Percentiles rank a stretch among this genome's conserved stretches.
These are phyloP conservation scores for Nezara viridula DNA, from an alignment of 2,888 invertebrate genomes.

Conservation along the genomic window DNA sequence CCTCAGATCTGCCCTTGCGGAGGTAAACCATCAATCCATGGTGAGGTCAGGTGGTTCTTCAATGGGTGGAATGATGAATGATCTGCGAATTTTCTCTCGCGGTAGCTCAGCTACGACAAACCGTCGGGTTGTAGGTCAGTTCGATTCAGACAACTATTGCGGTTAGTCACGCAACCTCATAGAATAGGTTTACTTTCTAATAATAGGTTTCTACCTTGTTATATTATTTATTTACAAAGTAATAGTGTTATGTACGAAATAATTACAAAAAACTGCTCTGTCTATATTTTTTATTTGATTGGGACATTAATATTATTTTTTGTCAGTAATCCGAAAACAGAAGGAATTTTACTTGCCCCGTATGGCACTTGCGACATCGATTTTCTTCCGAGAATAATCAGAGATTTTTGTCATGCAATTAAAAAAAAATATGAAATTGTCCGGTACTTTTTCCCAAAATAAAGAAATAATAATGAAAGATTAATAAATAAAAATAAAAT, in stretches of 20 bases:
- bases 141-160: neutral
- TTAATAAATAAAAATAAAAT: no score
- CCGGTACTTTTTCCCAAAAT: no score
- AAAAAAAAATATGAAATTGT: no score
- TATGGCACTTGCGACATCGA: no score
- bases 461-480: no score
- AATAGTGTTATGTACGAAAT: neutral
- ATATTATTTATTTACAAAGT: neutral
- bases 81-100: neutral
- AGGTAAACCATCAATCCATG: neutral
- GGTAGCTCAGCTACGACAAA: neutral
- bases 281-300: neutral
- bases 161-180: conserved; percentile 7
- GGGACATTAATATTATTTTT: no score
- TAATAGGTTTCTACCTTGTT: neutral
- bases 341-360: no score
- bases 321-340: no score
- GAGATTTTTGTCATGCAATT: no score
- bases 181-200: neutral
- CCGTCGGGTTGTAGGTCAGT: neutral
- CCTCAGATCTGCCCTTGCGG: neutral
- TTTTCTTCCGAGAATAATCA: no score
- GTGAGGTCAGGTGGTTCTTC: neutral
- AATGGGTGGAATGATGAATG: neutral
- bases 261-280: neutral